Evolutionary conservation across 2,888 invertebrate species (phyloP).

Genomic region (Drosophila testacea): DNA sequence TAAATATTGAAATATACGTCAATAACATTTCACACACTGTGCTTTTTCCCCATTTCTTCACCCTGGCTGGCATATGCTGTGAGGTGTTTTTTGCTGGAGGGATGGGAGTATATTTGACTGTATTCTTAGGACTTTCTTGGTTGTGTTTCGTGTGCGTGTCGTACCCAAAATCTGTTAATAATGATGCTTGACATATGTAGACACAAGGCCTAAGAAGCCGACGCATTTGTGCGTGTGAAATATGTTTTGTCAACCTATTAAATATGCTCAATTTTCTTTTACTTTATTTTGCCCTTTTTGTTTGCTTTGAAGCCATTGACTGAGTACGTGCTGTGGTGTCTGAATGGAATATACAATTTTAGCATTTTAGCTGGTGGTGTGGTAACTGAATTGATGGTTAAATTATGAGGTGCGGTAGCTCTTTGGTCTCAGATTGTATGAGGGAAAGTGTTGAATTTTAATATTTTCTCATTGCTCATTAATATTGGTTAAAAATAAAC

Average conservation of each 20-base stretch:
- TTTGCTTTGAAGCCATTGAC: constrained; percentile 16
- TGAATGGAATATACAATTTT: constrained; percentile 38
- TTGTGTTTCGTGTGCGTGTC: constrained; percentile 60
- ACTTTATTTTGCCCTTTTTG: constrained; percentile 26
- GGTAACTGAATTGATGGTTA: constrained; percentile 47
- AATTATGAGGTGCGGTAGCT: constrained; percentile 53
- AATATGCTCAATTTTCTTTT: constrained; percentile 70
- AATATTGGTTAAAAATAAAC: too few species aligned
- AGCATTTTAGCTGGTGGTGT: not conserved
- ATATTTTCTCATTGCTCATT: not conserved
- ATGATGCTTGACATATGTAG: constrained; percentile 74
- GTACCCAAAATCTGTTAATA: constrained; percentile 76
- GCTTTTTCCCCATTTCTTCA: constrained; percentile 5
- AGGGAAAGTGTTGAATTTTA: not conserved
- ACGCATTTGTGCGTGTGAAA: constrained; percentile 78
- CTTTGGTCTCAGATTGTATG: not conserved
- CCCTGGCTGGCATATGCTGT: constrained; percentile 27
- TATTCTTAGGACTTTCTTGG: constrained; percentile 19
- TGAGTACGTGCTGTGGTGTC: constrained; percentile 63
- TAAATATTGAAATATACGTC: constrained; percentile 81
- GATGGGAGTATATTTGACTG: not conserved
- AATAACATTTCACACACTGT: constrained; percentile 73
- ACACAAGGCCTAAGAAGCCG: constrained; percentile 38
- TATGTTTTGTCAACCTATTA: constrained; percentile 80
- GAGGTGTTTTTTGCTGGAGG: constrained; percentile 15